These are phyloP conservation scores for Drosophila ironensis DNA, from an alignment of 1,140 invertebrate genomes.

Conservation along the genomic window DNA sequence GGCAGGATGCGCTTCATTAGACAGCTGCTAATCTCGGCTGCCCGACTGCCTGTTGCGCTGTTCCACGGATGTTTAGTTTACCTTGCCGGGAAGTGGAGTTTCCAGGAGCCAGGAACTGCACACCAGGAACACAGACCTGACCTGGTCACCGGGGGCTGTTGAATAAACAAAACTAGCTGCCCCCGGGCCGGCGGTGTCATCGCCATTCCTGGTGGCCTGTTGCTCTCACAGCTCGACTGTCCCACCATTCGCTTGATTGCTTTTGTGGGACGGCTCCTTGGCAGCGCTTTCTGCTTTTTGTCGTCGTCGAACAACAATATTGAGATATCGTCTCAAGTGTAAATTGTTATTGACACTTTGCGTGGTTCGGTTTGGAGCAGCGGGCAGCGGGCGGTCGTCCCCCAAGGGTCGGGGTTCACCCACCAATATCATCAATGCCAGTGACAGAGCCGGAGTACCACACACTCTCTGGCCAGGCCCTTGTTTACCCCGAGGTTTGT, in stretches of 20 bases:
- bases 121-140: background rate
- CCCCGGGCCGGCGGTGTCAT: constrained; percentile 6
- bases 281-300: background rate
- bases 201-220: constrained; percentile 30
- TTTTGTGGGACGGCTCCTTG: constrained; percentile 7
- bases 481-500: constrained; percentile 55
- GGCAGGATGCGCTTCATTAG: constrained; percentile 3
- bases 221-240: constrained; percentile 11
- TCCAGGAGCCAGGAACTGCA: too few species aligned
- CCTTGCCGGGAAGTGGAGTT: background rate
- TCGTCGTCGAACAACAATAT: constrained; percentile 69
- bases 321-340: constrained; percentile 79
- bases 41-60: background rate
- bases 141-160: constrained; percentile 2
- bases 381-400: background rate
- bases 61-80: too few species aligned
- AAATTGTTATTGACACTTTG: constrained; percentile 78
- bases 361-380: constrained; percentile 30
- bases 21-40: constrained; percentile 12
- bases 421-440: constrained; percentile 65
- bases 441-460: constrained; percentile 11
- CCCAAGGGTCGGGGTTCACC: constrained; percentile 16
- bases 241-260: constrained; percentile 22
- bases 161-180: constrained; percentile 49
- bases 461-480: background rate